Percentiles rank a stretch among this genome's conserved stretches.
Conservation (phyloP, 2,113 vertebrate species). For the Grammomys surdaster region DNA sequence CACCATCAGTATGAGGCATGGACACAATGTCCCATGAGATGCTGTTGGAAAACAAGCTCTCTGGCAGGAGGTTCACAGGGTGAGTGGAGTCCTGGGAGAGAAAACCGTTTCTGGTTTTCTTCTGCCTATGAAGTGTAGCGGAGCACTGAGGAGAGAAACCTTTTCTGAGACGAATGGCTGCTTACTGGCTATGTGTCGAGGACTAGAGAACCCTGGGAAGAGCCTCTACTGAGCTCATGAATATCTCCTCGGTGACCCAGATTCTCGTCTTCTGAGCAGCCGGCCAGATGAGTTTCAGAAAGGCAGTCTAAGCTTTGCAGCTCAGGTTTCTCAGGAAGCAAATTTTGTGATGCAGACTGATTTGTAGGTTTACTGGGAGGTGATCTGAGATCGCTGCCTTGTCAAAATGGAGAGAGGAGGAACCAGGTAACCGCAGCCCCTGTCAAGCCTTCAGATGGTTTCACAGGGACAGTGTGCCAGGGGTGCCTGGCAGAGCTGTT, state of each 20-base stretch:
- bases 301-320: not conserved
- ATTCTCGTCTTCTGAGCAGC: not conserved
- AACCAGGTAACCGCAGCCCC: not conserved
- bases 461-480: not conserved
- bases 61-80: too few relatives aligned
- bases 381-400: not conserved
- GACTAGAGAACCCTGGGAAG: too few relatives aligned
- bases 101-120: not conserved
- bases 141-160: too few relatives aligned
- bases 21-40: not conserved
- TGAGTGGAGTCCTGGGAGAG: not conserved
- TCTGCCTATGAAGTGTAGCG: not conserved
- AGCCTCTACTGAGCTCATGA: not conserved
- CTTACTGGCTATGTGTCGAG: not conserved
- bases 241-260: not conserved
- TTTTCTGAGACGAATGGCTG: not conserved
- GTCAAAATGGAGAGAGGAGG: not conserved
- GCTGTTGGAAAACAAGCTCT: not conserved
- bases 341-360: not conserved
- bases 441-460: not conserved
- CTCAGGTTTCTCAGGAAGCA: not conserved
- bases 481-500: not conserved
- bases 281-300: not conserved
- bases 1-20: not conserved
- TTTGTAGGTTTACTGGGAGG: not conserved